Evolutionary conservation across 2,888 invertebrate genomes (phyloP).

Genomic region (Monoplex corrugatus): DNA sequence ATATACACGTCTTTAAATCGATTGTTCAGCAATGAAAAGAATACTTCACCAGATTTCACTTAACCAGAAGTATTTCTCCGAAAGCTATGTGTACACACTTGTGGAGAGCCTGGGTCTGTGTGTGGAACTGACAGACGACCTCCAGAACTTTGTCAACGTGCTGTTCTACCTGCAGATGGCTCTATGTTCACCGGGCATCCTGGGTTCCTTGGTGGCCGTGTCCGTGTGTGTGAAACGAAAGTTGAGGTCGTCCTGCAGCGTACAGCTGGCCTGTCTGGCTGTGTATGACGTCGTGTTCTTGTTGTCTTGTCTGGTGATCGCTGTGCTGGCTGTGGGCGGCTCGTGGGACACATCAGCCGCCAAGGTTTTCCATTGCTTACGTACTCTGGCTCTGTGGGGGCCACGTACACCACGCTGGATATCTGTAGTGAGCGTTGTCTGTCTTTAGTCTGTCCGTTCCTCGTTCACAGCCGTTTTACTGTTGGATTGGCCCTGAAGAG

Average conservation of each 20-base stretch:
- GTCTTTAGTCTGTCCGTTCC: constrained; percentile 33
- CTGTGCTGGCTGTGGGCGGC: constrained; percentile 5
- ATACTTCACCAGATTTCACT: too few relatives aligned
- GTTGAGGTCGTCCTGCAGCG: constrained; percentile 26
- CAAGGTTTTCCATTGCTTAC: constrained; percentile 12
- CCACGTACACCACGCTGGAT: constrained; percentile 40
- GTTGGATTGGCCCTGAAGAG: constrained; percentile 30
- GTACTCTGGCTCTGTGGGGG: constrained; percentile 43
- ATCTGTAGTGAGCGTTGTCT: constrained; percentile 37
- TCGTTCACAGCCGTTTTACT: constrained; percentile 36
- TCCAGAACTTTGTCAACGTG: neutral
- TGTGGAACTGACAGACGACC: constrained; percentile 29
- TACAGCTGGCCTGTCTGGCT: constrained; percentile 40
- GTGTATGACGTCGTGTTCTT: constrained; percentile 35
- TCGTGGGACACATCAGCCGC: neutral
- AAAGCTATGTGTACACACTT: constrained; percentile 16
- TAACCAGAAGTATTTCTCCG: too few relatives aligned
- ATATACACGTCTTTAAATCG: too few relatives aligned
- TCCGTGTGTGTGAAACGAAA: neutral
- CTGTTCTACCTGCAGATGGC: constrained; percentile 26
- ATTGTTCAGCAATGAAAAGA: too few relatives aligned
- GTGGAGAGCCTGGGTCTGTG: constrained; percentile 42
- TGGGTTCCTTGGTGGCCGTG: constrained; percentile 2
- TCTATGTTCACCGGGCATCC: constrained; percentile 7
- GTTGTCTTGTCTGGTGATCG: neutral